Evolutionary conservation across 2,888 invertebrate genomes (phyloP).

Genomic region (Drosophila paranaensis): DNA sequence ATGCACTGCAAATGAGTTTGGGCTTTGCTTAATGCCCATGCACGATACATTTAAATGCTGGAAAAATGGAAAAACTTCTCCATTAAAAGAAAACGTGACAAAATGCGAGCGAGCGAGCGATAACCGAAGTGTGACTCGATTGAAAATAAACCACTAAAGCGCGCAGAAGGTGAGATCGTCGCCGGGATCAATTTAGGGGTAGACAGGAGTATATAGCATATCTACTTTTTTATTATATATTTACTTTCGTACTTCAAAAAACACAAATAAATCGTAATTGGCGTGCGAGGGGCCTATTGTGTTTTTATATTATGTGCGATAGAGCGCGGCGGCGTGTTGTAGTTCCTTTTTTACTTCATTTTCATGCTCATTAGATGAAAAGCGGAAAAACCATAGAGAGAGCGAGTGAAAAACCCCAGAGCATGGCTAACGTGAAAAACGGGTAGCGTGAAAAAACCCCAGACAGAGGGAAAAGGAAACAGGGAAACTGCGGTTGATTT

Average conservation of each 20-base stretch:
- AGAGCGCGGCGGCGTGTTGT: conserved; percentile 39
- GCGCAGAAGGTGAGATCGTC: conserved; percentile 53
- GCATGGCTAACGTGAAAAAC: conserved; percentile 13
- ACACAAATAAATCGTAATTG: conserved; percentile 79
- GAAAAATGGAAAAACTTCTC: conserved; percentile 53
- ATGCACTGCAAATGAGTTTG: conserved; percentile 66
- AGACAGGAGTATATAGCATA: not conserved
- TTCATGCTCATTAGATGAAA: conserved; percentile 64
- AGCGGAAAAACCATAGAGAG: conserved; percentile 27
- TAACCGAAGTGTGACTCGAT: conserved; percentile 58
- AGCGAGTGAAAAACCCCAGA: conserved; percentile 23
- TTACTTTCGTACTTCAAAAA: conserved; percentile 67
- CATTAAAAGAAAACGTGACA: conserved; percentile 69
- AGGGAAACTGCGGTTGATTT: conserved; percentile 54
- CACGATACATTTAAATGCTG: conserved; percentile 75
- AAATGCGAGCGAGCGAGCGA: conserved; percentile 62
- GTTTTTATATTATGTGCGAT: conserved; percentile 6
- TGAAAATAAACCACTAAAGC: conserved; percentile 44
- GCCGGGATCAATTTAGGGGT: conserved; percentile 31
- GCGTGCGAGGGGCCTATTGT: conserved; percentile 70
- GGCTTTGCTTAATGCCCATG: conserved; percentile 45
- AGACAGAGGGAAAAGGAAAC: conserved; percentile 24
- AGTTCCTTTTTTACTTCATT: conserved; percentile 33
- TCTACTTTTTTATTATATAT: conserved; percentile 42
- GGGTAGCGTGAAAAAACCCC: conserved; percentile 5